Conservation (phyloP, 1,140 invertebrate species). For the Bombus balteatus region DNA sequence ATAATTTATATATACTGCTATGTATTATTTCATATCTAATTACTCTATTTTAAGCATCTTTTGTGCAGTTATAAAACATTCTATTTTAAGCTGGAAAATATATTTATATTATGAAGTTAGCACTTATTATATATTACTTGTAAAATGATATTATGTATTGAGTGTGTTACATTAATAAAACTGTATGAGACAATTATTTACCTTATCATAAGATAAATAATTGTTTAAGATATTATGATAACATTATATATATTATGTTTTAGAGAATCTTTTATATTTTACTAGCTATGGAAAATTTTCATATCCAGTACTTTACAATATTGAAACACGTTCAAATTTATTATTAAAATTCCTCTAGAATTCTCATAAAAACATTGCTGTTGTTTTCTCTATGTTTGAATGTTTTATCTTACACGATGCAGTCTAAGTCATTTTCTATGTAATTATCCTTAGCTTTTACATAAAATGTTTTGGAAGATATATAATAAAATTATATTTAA, state of each 20-base stretch:
- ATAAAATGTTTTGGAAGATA: conserved; percentile 35
- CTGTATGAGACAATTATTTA: conserved; percentile 8
- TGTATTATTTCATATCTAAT: conserved; percentile 11
- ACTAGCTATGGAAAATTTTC: not conserved
- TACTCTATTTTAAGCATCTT: conserved; percentile 14
- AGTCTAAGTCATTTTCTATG: conserved; percentile 30
- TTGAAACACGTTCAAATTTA: not conserved
- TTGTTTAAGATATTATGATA: conserved; percentile 9
- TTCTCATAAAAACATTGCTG: conserved; percentile 20
- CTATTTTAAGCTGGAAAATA: conserved; percentile 37
- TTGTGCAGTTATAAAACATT: conserved; percentile 30
- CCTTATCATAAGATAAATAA: not conserved
- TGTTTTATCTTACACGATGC: conserved; percentile 33
- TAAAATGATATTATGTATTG: conserved; percentile 38
- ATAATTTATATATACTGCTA: conserved; percentile 3
- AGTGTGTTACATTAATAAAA: conserved; percentile 45
- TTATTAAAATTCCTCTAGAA: conserved; percentile 10
- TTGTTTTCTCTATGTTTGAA: not conserved
- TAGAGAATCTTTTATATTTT: not conserved
- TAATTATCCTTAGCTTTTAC: conserved; percentile 9
- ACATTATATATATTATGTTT: not conserved
- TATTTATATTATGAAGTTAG: conserved; percentile 17
- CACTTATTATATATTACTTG: conserved; percentile 18
- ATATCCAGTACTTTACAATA: conserved; percentile 5
- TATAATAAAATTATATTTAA: not conserved